Percentiles rank a stretch among this genome's conserved stretches.
Evolutionary conservation across 2,888 invertebrate genomes (phyloP).

Genomic region (Andricus curvator): DNA sequence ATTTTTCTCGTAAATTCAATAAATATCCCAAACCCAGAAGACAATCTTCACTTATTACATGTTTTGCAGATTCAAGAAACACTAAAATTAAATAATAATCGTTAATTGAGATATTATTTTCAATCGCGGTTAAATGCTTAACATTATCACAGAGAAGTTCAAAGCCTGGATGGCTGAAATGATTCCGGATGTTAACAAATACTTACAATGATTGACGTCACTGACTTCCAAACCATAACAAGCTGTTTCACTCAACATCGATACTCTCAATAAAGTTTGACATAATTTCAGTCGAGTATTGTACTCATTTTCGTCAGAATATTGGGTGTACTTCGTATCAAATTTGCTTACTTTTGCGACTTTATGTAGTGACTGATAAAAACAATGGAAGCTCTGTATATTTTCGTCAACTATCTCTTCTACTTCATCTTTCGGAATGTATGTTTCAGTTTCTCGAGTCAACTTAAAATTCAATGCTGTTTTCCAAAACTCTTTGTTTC

Average conservation of each 20-base stretch:
- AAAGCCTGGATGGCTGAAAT: too few relatives aligned
- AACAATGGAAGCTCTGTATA: slow-evolving; percentile 74
- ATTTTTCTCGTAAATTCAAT: slow-evolving; percentile 74
- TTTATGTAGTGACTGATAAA: slow-evolving; percentile 74
- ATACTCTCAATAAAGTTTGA: slow-evolving; percentile 74
- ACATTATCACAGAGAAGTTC: background rate
- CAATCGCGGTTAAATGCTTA: background rate
- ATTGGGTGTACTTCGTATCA: slow-evolving; percentile 74
- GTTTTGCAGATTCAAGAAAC: slow-evolving; percentile 78
- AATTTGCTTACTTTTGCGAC: slow-evolving; percentile 69
- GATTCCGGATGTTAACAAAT: slow-evolving; percentile 13
- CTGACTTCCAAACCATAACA: slow-evolving; percentile 70
- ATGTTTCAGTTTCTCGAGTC: slow-evolving; percentile 56
- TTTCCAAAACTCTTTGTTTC: slow-evolving; percentile 76
- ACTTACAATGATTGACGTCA: slow-evolving; percentile 74
- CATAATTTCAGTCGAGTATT: slow-evolving; percentile 73
- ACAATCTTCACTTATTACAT: slow-evolving; percentile 79
- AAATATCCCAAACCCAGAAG: slow-evolving; percentile 80
- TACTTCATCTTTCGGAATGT: slow-evolving; percentile 53
- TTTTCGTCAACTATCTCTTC: slow-evolving; percentile 52
- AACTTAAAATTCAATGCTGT: slow-evolving; percentile 70
- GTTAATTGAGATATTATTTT: slow-evolving; percentile 42
- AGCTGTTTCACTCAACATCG: slow-evolving; percentile 75
- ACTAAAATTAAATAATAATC: slow-evolving; percentile 67
- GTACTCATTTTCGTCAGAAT: slow-evolving; percentile 71